Evolutionary conservation across 2,113 vertebrate species (phyloP).

Genomic region (Gracilinanus agilis): DNA sequence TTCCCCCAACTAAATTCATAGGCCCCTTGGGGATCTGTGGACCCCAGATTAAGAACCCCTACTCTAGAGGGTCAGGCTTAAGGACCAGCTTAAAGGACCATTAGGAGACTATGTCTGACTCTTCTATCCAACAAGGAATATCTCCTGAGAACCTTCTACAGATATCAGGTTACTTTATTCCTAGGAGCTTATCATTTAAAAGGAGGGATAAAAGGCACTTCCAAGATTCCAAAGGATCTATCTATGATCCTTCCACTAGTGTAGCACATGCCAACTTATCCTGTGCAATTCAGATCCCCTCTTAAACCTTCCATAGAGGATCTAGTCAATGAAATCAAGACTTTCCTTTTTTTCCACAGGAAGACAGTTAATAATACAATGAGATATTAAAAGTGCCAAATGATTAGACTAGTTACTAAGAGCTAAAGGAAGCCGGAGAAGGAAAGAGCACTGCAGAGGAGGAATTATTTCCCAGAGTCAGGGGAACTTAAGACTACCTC

Average conservation of each 20-base stretch:
- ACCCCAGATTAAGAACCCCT: not conserved
- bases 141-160: not conserved
- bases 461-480: not conserved
- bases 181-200: not conserved
- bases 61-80: not conserved
- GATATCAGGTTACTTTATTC: not conserved
- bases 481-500: not conserved
- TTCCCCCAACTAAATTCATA: not conserved
- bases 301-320: not conserved
- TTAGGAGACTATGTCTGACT: not conserved
- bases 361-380: not conserved
- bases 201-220: not conserved
- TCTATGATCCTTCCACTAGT: not conserved
- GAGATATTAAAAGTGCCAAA: not conserved
- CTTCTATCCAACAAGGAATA: not conserved
- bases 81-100: not conserved
- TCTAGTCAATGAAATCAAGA: no score
- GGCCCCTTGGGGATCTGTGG: not conserved
- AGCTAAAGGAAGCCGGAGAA: not conserved
- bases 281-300: no score
- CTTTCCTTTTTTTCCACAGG: not conserved
- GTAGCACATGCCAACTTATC: not conserved
- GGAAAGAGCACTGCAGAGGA: not conserved
- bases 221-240: not conserved
- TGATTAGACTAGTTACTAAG: not conserved